phyloP scores from a whole-genome alignment of 30 jellyfish, hydroid and myxozoan species.

The Aurelia aurita region DNA sequence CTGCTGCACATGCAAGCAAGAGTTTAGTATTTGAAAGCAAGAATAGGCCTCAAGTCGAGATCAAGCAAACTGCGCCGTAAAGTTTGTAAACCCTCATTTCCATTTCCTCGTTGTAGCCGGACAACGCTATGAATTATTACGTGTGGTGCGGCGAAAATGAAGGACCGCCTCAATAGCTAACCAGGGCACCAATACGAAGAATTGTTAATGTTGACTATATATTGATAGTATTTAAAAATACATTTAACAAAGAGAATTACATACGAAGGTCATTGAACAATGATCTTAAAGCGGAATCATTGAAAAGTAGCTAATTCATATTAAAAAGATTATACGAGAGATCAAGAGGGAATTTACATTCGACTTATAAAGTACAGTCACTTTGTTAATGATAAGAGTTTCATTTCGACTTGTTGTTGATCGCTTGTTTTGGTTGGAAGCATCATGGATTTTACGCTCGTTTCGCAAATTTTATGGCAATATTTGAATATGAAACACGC shows the following conservation, averaged over 20 bases:
- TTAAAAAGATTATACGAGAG: slow-evolving; percentile 59
- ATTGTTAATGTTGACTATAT: slow-evolving; percentile 31
- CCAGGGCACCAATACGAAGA: slow-evolving; percentile 26
- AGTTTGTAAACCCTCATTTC: not conserved
- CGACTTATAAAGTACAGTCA: slow-evolving; percentile 10
- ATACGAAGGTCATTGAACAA: slow-evolving; percentile 61
- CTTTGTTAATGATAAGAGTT: not conserved
- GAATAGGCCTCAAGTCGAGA: too few species aligned
- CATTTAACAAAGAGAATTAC: slow-evolving; percentile 36
- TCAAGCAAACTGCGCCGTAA: too few species aligned
- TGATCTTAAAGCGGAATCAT: slow-evolving; percentile 53
- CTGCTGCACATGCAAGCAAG: too few species aligned
- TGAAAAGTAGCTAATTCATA: slow-evolving; percentile 75
- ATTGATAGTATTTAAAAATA: slow-evolving; percentile 62
- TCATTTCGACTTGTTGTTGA: slow-evolving; percentile 14
- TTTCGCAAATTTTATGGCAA: slow-evolving; percentile 1
- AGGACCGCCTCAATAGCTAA: slow-evolving; percentile 46
- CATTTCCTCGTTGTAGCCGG: not conserved
- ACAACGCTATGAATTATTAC: not conserved
- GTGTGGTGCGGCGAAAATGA: slow-evolving; percentile 3
- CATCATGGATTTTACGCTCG: not conserved
- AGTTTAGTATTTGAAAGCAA: too few species aligned
- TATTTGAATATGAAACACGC: not conserved
- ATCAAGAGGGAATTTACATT: slow-evolving; percentile 54
- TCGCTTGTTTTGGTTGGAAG: too few species aligned